These are phyloP conservation scores for Drosophila mulleri DNA, from an alignment of 2,888 invertebrate genomes.

Conservation along the genomic window DNA sequence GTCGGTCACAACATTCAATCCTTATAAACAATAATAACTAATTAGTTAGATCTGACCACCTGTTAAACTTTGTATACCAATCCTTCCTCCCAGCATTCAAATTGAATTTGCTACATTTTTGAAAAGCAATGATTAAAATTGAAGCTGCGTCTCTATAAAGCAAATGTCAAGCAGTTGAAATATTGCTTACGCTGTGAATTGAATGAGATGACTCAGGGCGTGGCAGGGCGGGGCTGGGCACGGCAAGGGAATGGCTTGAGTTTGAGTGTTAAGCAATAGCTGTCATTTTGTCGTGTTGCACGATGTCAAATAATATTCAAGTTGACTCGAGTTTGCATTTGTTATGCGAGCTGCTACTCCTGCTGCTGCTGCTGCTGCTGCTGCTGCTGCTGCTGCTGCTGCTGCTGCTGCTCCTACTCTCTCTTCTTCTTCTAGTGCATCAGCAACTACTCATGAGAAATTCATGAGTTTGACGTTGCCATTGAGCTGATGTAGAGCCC, in stretches of 20 bases:
- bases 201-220: not conserved
- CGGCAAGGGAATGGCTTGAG: not conserved
- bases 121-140: not conserved
- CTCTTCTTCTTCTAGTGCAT: conserved; percentile 3
- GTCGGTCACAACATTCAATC: too few species aligned
- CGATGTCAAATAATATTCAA: conserved; percentile 33
- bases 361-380: not conserved
- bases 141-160: not conserved
- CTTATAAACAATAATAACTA: not conserved
- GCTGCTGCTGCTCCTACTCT: not conserved
- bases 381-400: conserved; percentile 2
- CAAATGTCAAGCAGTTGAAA: conserved; percentile 11
- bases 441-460: conserved; percentile 43
- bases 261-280: conserved; percentile 18
- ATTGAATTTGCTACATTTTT: not conserved
- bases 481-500: not conserved
- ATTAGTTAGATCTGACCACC: not conserved
- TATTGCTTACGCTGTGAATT: not conserved
- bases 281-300: conserved; percentile 39
- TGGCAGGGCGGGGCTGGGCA: not conserved
- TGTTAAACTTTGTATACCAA: not conserved
- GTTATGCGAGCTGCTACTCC: conserved; percentile 3
- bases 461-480: conserved; percentile 47
- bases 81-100: not conserved
- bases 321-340: conserved; percentile 26